Evolutionary conservation across 64 coral and sea anemone genomes (phyloP).

Genomic region (Exaiptasia diaphana): DNA sequence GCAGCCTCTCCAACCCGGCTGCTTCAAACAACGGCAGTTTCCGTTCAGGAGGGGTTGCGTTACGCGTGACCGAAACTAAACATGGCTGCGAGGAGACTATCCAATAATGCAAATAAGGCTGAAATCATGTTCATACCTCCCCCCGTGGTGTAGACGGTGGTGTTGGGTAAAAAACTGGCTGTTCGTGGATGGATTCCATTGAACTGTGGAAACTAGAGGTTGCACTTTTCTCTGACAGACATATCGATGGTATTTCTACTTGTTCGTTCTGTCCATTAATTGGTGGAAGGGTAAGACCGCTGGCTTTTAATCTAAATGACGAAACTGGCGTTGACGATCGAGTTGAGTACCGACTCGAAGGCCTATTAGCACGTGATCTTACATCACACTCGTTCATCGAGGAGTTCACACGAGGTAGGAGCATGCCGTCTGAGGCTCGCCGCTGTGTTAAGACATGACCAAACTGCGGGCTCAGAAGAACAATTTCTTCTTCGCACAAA

Average conservation of each 20-base stretch:
- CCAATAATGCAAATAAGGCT: no score
- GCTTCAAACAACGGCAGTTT: no score
- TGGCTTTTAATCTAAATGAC: not conserved
- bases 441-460: not conserved
- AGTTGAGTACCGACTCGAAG: not conserved
- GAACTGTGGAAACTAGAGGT: no score
- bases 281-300: not conserved
- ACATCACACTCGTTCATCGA: not conserved
- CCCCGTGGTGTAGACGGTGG: no score
- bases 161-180: no score
- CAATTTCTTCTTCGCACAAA: not conserved
- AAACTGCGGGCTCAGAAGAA: not conserved
- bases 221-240: not conserved
- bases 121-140: no score
- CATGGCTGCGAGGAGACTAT: no score
- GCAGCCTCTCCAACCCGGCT: no score
- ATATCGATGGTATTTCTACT: not conserved
- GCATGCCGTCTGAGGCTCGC: constrained; percentile 7
- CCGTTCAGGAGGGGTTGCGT: no score
- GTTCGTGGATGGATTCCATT: no score
- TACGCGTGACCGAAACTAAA: no score
- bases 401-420: not conserved
- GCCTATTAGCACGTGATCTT: not conserved
- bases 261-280: not conserved
- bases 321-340: not conserved